These are phyloP conservation scores for Lates calcarifer DNA, from an alignment of 2,113 vertebrate genomes.

Conservation along the genomic window DNA sequence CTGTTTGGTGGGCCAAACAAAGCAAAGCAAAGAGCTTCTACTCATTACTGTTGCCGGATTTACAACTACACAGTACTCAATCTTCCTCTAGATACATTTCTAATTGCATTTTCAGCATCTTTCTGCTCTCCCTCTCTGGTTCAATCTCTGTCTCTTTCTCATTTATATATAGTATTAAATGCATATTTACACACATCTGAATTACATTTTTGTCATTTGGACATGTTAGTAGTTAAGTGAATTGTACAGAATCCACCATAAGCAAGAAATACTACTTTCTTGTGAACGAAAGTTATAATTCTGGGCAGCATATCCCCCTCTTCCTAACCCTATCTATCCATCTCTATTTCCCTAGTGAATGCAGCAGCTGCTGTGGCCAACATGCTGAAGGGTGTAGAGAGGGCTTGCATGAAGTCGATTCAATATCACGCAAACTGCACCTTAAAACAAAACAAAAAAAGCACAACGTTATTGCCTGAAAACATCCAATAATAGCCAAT, in stretches of 20 bases:
- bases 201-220: neutral
- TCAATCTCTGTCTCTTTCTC: neutral
- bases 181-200: neutral
- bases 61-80: neutral
- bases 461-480: conserved; percentile 75
- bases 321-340: conserved; percentile 24
- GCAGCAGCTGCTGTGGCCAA: conserved; percentile 58
- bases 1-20: neutral
- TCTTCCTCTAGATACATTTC: neutral
- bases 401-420: conserved; percentile 49
- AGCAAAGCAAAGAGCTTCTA: neutral
- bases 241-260: neutral
- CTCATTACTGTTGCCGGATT: neutral
- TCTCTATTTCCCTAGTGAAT: conserved; percentile 28
- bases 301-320: neutral
- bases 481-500: conserved; percentile 84
- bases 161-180: no score
- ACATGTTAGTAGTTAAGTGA: neutral
- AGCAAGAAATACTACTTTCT: neutral
- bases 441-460: conserved; percentile 74
- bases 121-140: neutral
- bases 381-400: conserved; percentile 60
- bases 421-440: conserved; percentile 66
- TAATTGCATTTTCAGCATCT: neutral
- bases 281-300: conserved; percentile 14